Conservation (phyloP, 1,140 invertebrate genomes). For the Drosophila pachea region DNA sequence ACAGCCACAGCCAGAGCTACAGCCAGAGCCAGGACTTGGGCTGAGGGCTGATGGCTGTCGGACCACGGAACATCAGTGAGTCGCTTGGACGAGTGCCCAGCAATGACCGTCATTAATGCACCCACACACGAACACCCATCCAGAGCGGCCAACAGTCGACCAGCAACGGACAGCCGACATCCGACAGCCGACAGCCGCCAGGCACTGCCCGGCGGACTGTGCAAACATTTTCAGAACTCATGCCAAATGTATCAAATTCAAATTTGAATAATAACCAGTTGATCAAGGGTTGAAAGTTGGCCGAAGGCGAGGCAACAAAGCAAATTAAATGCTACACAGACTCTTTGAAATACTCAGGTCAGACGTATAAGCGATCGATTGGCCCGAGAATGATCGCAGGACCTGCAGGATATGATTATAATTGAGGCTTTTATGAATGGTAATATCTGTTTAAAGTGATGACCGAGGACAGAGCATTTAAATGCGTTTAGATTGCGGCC, state of each 20-base stretch:
- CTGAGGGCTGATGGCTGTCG: conserved; percentile 11
- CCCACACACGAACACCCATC: conserved; percentile 18
- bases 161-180: not conserved
- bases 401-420: too few relatives aligned
- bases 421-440: too few relatives aligned
- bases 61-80: conserved; percentile 40
- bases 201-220: not conserved
- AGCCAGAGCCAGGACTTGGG: conserved; percentile 16
- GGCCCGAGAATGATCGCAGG: too few relatives aligned
- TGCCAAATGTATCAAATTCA: conserved; percentile 47
- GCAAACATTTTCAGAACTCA: conserved; percentile 29
- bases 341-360: too few relatives aligned
- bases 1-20: not conserved
- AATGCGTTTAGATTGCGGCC: too few relatives aligned
- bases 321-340: not conserved
- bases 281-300: conserved; percentile 49
- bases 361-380: too few relatives aligned
- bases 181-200: not conserved
- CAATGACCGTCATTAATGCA: conserved; percentile 41
- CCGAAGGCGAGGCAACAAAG: conserved; percentile 5
- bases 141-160: not conserved
- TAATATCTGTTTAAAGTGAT: too few relatives aligned
- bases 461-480: too few relatives aligned
- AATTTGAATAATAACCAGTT: conserved; percentile 65
- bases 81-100: conserved; percentile 54